A percentile compares a stretch with the other conserved stretches of the same genome.
These are phyloP conservation scores for Anastrepha obliqua DNA, from an alignment of 1,140 invertebrate genomes.

Conservation along the genomic window DNA sequence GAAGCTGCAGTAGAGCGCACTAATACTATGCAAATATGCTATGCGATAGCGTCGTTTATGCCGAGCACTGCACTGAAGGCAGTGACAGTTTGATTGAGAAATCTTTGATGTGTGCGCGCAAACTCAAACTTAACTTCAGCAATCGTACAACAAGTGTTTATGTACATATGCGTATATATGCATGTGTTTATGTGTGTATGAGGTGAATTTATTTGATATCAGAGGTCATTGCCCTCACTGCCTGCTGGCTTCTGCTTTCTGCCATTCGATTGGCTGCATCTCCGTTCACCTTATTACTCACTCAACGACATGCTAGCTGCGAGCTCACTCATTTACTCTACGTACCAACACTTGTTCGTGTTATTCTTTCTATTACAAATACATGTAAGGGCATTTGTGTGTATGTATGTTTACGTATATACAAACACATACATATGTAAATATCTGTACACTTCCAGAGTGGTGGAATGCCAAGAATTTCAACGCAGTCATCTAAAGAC, in stretches of 20 bases:
- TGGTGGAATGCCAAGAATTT: slow-evolving; percentile 18
- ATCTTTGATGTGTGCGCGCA: neutral
- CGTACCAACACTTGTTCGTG: neutral
- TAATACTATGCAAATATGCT: neutral
- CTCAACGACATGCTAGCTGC: neutral
- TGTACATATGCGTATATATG: neutral
- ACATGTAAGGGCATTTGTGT: neutral
- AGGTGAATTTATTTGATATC: slow-evolving; percentile 37
- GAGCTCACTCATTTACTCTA: neutral
- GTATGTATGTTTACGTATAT: neutral
- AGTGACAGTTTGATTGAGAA: slow-evolving; percentile 10
- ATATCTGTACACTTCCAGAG: neutral
- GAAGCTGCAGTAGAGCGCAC: neutral
- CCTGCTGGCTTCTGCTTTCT: slow-evolving; percentile 17
- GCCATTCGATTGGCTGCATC: neutral
- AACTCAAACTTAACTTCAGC: slow-evolving; percentile 10
- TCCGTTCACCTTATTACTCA: neutral
- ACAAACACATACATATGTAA: neutral
- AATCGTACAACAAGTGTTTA: neutral
- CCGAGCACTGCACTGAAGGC: neutral
- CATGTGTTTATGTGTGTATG: neutral
- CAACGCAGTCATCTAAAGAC: neutral
- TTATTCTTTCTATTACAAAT: neutral
- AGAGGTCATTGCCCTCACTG: slow-evolving; percentile 41
- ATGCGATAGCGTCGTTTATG: neutral